phyloP scores from a whole-genome alignment of 2,888 invertebrate genomes.

The Watsonalla binaria region DNA sequence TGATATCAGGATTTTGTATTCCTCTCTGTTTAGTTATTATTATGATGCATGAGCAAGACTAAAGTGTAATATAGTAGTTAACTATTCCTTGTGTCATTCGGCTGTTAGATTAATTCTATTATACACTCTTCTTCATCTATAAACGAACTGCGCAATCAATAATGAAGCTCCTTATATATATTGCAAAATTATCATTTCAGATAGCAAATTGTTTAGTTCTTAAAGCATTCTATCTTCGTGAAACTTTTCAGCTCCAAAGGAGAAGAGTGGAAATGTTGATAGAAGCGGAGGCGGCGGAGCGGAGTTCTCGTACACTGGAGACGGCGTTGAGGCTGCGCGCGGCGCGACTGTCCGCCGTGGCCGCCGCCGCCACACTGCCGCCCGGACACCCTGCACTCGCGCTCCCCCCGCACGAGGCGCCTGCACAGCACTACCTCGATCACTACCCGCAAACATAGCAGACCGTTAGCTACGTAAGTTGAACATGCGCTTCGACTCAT shows the following conservation, averaged over 20 bases:
- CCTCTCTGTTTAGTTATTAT: too few species aligned
- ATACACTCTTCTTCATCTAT: too few species aligned
- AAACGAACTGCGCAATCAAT: too few species aligned
- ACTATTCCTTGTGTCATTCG: too few species aligned
- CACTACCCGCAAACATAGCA: slow-evolving; percentile 17
- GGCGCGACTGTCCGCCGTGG: slow-evolving; percentile 47
- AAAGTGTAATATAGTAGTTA: too few species aligned
- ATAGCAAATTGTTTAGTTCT: slow-evolving; percentile 49
- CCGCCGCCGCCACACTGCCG: slow-evolving; percentile 47
- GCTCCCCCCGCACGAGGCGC: slow-evolving; percentile 39
- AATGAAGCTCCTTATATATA: too few species aligned
- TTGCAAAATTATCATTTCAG: slow-evolving; percentile 38
- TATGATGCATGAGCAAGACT: too few species aligned
- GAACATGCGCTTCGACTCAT: not conserved
- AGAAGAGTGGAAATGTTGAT: slow-evolving; percentile 52
- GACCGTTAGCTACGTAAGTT: not conserved
- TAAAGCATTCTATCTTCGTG: too few species aligned
- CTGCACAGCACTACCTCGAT: slow-evolving; percentile 42
- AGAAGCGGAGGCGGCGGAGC: slow-evolving; percentile 36
- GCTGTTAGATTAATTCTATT: not conserved
- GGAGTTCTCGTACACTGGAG: slow-evolving; percentile 38
- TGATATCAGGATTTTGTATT: not conserved
- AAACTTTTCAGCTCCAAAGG: slow-evolving; percentile 49
- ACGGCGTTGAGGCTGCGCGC: slow-evolving; percentile 46
- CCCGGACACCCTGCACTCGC: slow-evolving; percentile 42